Conservation (phyloP, 1,140 invertebrate species). For the Coptotermes formosanus region DNA sequence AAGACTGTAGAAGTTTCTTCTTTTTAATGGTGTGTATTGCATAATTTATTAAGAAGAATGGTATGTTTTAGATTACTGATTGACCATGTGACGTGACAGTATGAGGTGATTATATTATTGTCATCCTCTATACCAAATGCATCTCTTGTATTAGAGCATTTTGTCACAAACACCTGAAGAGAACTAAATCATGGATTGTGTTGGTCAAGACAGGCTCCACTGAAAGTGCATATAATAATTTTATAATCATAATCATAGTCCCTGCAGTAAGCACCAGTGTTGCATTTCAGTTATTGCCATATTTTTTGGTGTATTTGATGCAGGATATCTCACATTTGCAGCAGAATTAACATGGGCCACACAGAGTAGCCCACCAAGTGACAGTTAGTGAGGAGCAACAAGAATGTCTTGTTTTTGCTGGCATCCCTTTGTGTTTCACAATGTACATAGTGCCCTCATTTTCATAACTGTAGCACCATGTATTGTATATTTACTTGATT, state of each 20-base stretch:
- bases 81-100: neutral
- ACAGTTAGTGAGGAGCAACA: too few relatives aligned
- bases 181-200: neutral
- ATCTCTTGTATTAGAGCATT: too few relatives aligned
- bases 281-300: neutral
- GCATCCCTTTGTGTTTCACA: too few relatives aligned
- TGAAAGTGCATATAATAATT: neutral
- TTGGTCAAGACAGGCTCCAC: neutral
- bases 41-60: slow-evolving; percentile 4
- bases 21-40: neutral
- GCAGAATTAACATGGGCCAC: too few relatives aligned
- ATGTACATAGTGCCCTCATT: too few relatives aligned
- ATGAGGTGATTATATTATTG: neutral
- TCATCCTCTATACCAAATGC: too few relatives aligned
- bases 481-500: too few relatives aligned
- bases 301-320: slow-evolving; percentile 2
- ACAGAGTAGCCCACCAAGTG: too few relatives aligned
- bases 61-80: neutral
- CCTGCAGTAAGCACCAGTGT: neutral
- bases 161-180: too few relatives aligned
- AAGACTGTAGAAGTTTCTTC: neutral
- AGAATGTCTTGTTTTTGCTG: too few relatives aligned
- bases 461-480: too few relatives aligned
- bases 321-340: neutral
- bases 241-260: neutral